A percentile compares a stretch with the other conserved stretches of the same genome.
phyloP scores from a whole-genome alignment of 2,113 vertebrate genomes.

The Coracopsis vasa region DNA sequence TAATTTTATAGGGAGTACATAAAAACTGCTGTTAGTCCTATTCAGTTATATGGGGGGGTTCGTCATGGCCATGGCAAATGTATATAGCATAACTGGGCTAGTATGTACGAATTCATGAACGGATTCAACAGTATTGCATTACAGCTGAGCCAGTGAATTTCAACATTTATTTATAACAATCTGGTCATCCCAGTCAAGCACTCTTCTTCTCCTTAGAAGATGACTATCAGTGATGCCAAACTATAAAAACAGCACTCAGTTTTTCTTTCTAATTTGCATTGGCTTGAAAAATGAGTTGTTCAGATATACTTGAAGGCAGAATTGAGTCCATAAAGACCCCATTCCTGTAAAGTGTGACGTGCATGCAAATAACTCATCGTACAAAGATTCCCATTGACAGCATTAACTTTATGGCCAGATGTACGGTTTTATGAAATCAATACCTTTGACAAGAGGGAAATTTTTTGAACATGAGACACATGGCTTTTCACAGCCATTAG shows the following conservation, averaged over 20 bases:
- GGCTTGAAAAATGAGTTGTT: slow-evolving; percentile 2
- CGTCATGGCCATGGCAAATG: neutral
- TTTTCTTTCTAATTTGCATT: slow-evolving; percentile 39
- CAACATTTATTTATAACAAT: neutral
- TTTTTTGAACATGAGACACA: neutral
- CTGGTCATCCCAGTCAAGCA: neutral
- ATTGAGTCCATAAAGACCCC: neutral
- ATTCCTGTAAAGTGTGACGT: neutral
- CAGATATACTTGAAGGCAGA: slow-evolving; percentile 21
- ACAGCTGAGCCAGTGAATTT: neutral
- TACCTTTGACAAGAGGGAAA: neutral
- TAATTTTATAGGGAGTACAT: neutral
- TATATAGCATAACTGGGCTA: neutral
- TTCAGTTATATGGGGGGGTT: neutral
- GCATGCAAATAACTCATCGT: neutral
- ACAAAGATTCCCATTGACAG: neutral
- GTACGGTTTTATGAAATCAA: neutral
- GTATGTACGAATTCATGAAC: neutral
- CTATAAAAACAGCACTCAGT: neutral
- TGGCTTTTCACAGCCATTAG: neutral
- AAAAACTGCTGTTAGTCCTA: neutral
- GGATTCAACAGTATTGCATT: neutral
- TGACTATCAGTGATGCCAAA: neutral
- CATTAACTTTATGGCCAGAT: neutral
- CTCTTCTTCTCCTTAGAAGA: neutral